Conservation (phyloP, 2,113 vertebrate species). For the Pseudorasbora parva region DNA sequence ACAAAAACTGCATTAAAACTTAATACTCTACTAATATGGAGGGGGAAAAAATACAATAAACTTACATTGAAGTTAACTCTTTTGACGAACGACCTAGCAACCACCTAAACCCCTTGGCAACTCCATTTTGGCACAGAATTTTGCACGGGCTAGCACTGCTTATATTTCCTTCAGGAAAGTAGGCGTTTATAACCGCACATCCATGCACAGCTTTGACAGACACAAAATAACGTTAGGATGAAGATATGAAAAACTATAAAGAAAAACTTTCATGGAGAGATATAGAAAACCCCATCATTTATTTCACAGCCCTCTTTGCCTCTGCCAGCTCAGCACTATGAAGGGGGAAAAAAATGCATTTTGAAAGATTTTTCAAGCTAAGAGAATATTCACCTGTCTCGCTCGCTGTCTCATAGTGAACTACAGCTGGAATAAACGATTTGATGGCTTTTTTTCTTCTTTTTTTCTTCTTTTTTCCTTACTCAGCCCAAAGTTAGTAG, state of each 20-base stretch:
- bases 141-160: background rate
- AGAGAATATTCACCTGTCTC: background rate
- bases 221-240: background rate
- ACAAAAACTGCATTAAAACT: background rate
- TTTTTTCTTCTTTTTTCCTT: too few relatives aligned
- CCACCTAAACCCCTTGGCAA: background rate
- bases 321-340: conserved; percentile 36
- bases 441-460: background rate
- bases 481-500: background rate
- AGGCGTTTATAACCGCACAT: background rate
- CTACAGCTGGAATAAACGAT: background rate
- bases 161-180: conserved; percentile 5
- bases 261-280: background rate
- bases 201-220: background rate
- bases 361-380: conserved; percentile 23
- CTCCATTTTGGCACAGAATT: background rate
- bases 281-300: background rate
- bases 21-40: too few relatives aligned
- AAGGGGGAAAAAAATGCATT: background rate
- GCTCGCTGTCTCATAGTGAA: background rate
- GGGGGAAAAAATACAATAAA: too few relatives aligned
- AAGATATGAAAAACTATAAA: conserved; percentile 15
- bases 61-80: too few relatives aligned
- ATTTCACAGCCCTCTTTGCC: background rate
- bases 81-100: background rate